A percentile compares a stretch with the other conserved stretches of the same genome.
These are phyloP conservation scores for Ametastegia equiseti DNA, from an alignment of 2,888 invertebrate genomes.

Conservation along the genomic window DNA sequence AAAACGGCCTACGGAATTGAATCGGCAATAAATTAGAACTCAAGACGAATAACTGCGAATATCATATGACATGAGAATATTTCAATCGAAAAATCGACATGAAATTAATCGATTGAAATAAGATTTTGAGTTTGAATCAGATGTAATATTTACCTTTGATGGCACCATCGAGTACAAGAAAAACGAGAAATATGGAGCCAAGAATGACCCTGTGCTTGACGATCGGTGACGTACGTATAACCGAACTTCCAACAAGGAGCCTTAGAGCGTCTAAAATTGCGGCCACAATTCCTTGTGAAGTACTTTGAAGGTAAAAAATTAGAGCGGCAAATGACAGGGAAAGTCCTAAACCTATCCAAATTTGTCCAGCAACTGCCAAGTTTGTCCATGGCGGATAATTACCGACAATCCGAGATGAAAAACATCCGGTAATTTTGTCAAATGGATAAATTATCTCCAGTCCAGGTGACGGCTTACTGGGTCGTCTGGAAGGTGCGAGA, in stretches of 20 bases:
- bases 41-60: too few relatives aligned
- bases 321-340: background rate
- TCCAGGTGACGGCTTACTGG: background rate
- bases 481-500: background rate
- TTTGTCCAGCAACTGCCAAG: background rate
- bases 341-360: background rate
- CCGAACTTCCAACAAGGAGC: background rate
- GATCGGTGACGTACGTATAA: background rate
- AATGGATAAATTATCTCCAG: background rate
- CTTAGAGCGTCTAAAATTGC: background rate
- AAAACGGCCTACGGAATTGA: background rate
- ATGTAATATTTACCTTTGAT: background rate
- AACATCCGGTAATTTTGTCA: background rate
- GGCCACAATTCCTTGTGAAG: background rate
- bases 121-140: background rate
- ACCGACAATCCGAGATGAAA: background rate
- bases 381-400: constrained; percentile 17
- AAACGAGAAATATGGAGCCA: background rate
- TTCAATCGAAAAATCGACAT: too few relatives aligned
- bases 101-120: background rate
- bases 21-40: background rate
- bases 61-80: too few relatives aligned
- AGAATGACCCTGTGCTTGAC: background rate
- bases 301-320: background rate
- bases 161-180: background rate